phyloP scores from a whole-genome alignment of 2,797 vertebrate species.

The Tiaroga cobitis region DNA sequence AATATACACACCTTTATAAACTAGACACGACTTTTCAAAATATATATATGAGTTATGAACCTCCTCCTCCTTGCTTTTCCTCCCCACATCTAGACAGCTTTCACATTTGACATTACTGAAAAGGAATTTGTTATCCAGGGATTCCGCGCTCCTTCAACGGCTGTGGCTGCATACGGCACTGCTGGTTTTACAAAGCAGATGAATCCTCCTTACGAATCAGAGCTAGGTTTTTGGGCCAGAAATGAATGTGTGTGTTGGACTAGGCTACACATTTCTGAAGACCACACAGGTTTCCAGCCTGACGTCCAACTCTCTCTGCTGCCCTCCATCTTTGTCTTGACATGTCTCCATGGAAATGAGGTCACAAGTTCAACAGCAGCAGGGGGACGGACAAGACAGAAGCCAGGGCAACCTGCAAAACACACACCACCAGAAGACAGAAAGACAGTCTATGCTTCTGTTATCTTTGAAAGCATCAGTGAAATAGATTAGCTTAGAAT shows the following conservation, averaged over 20 bases:
- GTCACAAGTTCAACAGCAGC: constrained; percentile 94
- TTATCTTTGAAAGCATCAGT: constrained; percentile 27
- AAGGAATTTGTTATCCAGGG: constrained; percentile 62
- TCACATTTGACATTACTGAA: constrained; percentile 66
- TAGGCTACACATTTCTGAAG: constrained; percentile 80
- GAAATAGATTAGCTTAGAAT: not conserved
- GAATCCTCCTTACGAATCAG: constrained; percentile 79
- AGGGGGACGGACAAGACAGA: constrained; percentile 81
- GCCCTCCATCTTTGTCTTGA: constrained; percentile 94
- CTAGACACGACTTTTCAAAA: constrained; percentile 74
- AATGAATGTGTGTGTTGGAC: constrained; percentile 83
- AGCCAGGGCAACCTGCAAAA: constrained; percentile 79
- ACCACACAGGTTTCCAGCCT: constrained; percentile 94
- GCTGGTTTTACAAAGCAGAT: constrained; percentile 79
- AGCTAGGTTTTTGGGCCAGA: constrained; percentile 75
- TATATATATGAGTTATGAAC: constrained; percentile 69
- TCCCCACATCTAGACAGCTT: constrained; percentile 66
- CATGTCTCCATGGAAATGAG: constrained; percentile 87
- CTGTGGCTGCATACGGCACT: constrained; percentile 65
- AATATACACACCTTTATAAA: constrained; percentile 73
- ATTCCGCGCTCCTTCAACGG: constrained; percentile 54
- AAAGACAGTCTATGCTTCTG: constrained; percentile 38
- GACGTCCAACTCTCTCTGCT: constrained; percentile 91
- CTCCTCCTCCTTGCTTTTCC: constrained; percentile 61
- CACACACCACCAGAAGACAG: constrained; percentile 47